Evolutionary conservation across 2,113 vertebrate species (phyloP).

Genomic region (Entosphenus tridentatus): DNA sequence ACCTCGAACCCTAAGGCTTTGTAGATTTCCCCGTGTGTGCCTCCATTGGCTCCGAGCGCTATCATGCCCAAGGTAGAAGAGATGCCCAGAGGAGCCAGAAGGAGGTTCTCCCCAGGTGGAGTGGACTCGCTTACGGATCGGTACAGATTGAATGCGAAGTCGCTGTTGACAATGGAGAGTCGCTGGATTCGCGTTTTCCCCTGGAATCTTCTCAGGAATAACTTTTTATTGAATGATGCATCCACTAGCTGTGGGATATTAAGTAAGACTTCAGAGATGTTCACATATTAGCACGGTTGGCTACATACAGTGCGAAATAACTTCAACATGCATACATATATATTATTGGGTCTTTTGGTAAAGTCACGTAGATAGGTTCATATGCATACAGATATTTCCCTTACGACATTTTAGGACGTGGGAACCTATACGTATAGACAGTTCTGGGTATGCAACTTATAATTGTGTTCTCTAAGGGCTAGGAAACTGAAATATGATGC

Average conservation of each 20-base stretch:
- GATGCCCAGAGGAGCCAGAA: slow-evolving; percentile 73
- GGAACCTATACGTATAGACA: too few relatives aligned
- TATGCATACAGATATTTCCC: background rate
- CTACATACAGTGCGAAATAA: too few relatives aligned
- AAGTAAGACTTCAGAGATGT: too few relatives aligned
- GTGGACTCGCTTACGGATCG: slow-evolving; percentile 37
- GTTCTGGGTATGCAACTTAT: too few relatives aligned
- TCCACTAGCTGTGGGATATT: slow-evolving; percentile 22
- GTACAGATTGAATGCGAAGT: slow-evolving; percentile 69
- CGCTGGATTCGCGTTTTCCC: slow-evolving; percentile 65
- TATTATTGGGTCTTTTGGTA: background rate
- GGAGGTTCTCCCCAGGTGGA: slow-evolving; percentile 47
- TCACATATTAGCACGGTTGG: too few relatives aligned
- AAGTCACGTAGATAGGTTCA: background rate
- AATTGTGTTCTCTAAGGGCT: too few relatives aligned
- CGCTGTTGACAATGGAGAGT: slow-evolving; percentile 54
- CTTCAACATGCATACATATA: background rate
- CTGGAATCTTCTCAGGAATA: slow-evolving; percentile 52
- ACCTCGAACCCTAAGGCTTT: slow-evolving; percentile 34
- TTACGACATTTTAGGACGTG: too few relatives aligned
- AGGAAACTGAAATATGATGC: too few relatives aligned
- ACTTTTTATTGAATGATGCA: slow-evolving; percentile 32
- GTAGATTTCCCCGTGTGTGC: slow-evolving; percentile 43
- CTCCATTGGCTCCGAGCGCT: slow-evolving; percentile 39
- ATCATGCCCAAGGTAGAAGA: slow-evolving; percentile 85